Base-by-base conservation (phyloP, 2,888 invertebrate genomes). In the Branchipolynoe longqiensis region DNA sequence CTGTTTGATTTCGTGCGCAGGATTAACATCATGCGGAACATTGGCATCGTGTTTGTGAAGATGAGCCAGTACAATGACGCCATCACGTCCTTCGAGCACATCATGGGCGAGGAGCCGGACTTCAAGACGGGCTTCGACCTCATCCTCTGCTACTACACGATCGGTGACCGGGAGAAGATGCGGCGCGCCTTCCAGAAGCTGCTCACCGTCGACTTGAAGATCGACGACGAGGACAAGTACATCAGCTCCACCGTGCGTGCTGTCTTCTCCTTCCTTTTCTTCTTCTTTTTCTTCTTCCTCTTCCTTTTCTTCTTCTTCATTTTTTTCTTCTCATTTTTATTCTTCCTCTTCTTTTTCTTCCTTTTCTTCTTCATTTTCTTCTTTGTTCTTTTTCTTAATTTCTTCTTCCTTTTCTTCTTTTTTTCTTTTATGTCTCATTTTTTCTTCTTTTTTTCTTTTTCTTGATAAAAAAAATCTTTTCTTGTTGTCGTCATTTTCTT, bases 41-140 rank as follows among this genome's bases (percentile, higher is more conserved):
- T 99, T 91, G 98, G 97, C 0, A 96, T 98, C 88, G 95, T 98
- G 36, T 97, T 99, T 92, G 97, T 99, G 36, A 97, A 97, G 92
- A 97, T 99, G 97, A 98, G 98, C 40, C 98, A 98, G 93, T 98
- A 98, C 94, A 97, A 97, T 83, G 99, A 99, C 93, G 99, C 99
- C 0, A 97, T 98, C 73, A 97, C 97, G 2, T 98, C 98, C 91
- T 98, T 99, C 94, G 99, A 99, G 93, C 98, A 98, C 94, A 98
- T 99, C 86, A 98, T 99, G 97, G 97, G 97, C 84, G 99, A 99
- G 93, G 96, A 97, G 90, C 96, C 98, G 0, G 97, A 97, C 92
- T 97, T 97, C 92, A 96, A 96, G 91, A 96, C 96, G 92, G 98
- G 98, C 64, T 95, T 99, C 88, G 98, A 99, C 93, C 95, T 98